Evolutionary conservation across 2,797 vertebrate genomes (phyloP).

Genomic region (Triplophysa bombifrons): DNA sequence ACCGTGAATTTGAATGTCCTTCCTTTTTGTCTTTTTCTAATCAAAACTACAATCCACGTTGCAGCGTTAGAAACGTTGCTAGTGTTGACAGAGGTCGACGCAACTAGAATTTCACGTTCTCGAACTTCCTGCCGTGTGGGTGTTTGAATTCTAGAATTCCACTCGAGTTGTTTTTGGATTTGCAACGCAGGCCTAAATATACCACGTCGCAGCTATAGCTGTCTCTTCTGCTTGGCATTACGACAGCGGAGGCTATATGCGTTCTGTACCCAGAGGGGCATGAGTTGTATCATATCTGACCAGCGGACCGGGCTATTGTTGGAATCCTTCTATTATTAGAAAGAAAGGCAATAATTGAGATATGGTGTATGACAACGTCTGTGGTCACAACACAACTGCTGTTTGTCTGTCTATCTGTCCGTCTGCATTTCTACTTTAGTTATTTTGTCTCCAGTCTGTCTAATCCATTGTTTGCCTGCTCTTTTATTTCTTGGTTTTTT

Average conservation of each 20-base stretch:
- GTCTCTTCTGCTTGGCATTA: constrained; percentile 34
- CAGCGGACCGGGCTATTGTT: constrained; percentile 73
- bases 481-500: constrained; percentile 23
- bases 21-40: not conserved
- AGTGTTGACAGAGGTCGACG: constrained; percentile 6
- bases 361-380: constrained; percentile 69
- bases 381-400: constrained; percentile 60
- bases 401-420: constrained; percentile 19
- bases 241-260: constrained; percentile 9
- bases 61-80: not conserved
- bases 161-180: constrained; percentile 51
- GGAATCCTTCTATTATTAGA: constrained; percentile 76
- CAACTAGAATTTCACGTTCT: constrained; percentile 28
- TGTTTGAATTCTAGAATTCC: constrained; percentile 39
- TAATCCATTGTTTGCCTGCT: constrained; percentile 47
- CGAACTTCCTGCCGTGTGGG: constrained; percentile 23
- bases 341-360: constrained; percentile 74
- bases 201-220: constrained; percentile 8
- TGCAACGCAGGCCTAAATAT: constrained; percentile 29
- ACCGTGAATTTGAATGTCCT: not conserved
- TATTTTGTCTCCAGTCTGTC: constrained; percentile 42
- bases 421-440: constrained; percentile 41
- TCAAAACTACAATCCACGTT: not conserved
- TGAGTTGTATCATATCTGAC: constrained; percentile 71
- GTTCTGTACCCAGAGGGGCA: constrained; percentile 65